phyloP scores from a whole-genome alignment of 1,140 invertebrate genomes.

The Tetragonula clypearis region DNA sequence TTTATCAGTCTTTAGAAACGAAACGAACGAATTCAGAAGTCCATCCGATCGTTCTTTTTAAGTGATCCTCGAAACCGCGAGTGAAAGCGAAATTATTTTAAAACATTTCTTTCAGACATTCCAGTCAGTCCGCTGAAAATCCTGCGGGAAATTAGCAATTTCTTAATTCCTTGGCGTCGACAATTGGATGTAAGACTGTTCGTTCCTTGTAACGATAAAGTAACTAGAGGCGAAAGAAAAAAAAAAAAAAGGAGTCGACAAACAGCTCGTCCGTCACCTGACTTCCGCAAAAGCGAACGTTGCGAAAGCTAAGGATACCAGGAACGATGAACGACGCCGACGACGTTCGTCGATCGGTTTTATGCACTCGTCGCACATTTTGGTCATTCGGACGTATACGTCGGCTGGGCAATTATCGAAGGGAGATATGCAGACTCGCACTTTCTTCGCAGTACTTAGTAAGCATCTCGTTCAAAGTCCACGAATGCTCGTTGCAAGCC shows the following conservation, averaged over 20 bases:
- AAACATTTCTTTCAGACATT: neutral
- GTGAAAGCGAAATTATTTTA: no score
- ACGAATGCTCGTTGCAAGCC: constrained; percentile 48
- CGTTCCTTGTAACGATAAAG: no score
- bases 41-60: no score
- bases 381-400: constrained; percentile 20
- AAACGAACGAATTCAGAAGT: no score
- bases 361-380: constrained; percentile 57
- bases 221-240: no score
- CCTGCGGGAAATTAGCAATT: neutral
- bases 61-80: no score
- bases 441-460: constrained; percentile 48
- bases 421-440: constrained; percentile 34
- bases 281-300: constrained; percentile 42
- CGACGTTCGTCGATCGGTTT: constrained; percentile 28
- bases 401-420: constrained; percentile 48
- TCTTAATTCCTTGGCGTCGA: neutral
- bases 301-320: constrained; percentile 53
- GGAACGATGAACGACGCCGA: constrained; percentile 49
- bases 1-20: no score
- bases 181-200: no score
- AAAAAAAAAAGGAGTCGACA: neutral
- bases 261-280: neutral
- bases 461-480: constrained; percentile 57
- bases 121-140: no score